Evolutionary conservation across 1,140 invertebrate species (phyloP), one percentile per base, ranked within the genome.

Genomic region (Drosophila repleta): DNA sequence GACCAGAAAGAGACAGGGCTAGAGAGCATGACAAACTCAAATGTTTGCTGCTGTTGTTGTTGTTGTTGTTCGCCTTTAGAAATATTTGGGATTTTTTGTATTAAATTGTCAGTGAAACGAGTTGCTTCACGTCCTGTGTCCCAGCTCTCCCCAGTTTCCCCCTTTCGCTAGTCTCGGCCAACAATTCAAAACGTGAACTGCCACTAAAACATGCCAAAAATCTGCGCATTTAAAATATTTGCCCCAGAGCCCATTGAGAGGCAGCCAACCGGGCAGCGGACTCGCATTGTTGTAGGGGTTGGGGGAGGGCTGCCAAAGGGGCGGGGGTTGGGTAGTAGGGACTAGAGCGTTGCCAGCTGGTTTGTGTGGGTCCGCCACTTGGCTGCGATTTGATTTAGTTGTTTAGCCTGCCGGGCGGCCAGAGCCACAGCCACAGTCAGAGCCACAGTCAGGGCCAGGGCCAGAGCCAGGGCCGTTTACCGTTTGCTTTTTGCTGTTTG

Each of bases 131-230:
- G 32, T n/a, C 43, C 43, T 29, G 56, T 13, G 20, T 20, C 53
- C 39, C 37, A 4, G n/a, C 1, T 11, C 39, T 0, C 39, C 20
- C 17, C 39, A 26, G 41, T 13, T 26, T 11, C 63, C 7, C 48
- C 29, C 1, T 1, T 11, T 37, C n/a, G 6, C 18, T 58, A 41
- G 61, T 26, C 46, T 45, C 48, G 69, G 78, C 70, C 82, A 85
- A 85, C 82, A 85, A 85, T 87, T 85, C 83, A 85, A 85, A 85
- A 85, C 77, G 81, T 87, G 81, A 87, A 81, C 82, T 85, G 81
- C 82, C 82, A 85, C 82, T 87, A 85, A 87, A 87, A 87, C 82
- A 87, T 87, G 82, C 83, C 83, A 88, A 87, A 87, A 87, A 87
- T 87, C 83, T 82, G 82, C 78, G 78, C 82, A 79, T 87, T 87